Conservation (phyloP, 2,113 vertebrate genomes). For the Lates calcarifer region DNA sequence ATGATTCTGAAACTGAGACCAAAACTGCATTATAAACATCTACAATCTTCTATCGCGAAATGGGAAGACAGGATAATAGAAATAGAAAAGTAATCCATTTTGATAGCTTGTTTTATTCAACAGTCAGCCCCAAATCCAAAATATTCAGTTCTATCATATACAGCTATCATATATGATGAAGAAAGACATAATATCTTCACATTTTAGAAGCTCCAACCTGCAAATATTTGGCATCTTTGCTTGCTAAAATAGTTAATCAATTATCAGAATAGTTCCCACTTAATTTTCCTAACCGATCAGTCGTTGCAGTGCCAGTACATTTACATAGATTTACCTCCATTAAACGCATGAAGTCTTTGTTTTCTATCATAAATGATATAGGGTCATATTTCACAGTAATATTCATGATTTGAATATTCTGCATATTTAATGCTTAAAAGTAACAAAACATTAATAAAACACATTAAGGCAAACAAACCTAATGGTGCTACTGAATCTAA, state of each 20-base stretch:
- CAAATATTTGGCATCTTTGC: no score
- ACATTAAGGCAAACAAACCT: neutral
- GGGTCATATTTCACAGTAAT: neutral
- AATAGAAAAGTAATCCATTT: no score
- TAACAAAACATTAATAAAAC: neutral
- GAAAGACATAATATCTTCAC: no score
- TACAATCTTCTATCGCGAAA: no score
- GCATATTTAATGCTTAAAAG: neutral
- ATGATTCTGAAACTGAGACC: no score
- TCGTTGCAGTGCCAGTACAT: neutral
- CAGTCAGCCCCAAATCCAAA: no score
- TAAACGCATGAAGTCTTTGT: neutral
- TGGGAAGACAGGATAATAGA: no score
- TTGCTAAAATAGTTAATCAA: neutral
- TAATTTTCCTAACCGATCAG: neutral
- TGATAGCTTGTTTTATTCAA: no score
- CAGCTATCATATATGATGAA: no score
- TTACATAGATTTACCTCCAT: neutral
- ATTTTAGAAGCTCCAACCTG: no score
- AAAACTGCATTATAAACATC: no score
- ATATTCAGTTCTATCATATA: no score
- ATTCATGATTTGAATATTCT: neutral
- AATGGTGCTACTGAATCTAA: neutral
- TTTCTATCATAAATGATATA: neutral
- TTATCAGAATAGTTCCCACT: neutral